phyloP scores from a whole-genome alignment of 2,797 vertebrate genomes.

The Chaenodraco wilsoni region DNA sequence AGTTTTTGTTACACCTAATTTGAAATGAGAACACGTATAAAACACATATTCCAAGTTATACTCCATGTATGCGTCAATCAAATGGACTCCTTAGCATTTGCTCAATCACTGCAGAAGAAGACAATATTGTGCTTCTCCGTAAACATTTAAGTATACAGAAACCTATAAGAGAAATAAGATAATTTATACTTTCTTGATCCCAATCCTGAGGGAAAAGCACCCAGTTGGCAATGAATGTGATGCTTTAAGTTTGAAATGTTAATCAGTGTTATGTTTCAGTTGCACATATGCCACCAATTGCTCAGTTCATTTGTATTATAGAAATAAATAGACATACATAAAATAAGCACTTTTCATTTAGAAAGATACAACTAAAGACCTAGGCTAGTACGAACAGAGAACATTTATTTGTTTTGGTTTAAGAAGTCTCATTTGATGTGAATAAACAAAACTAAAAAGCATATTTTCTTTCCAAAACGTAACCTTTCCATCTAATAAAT shows the following conservation, averaged over 20 bases:
- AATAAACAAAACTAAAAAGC: conserved; percentile 1
- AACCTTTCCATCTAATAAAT: not conserved
- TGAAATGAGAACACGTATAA: conserved; percentile 52
- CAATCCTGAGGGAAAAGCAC: not conserved
- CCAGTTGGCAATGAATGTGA: not conserved
- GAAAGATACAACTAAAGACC: too few relatives aligned
- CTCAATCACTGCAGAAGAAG: not conserved
- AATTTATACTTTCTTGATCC: too few relatives aligned
- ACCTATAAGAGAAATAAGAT: too few relatives aligned
- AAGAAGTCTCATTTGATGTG: not conserved
- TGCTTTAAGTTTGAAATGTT: not conserved
- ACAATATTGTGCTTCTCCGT: not conserved
- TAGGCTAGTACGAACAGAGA: too few relatives aligned
- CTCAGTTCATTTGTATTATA: not conserved
- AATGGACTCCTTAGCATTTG: conserved; percentile 9
- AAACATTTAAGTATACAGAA: not conserved
- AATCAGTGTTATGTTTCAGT: not conserved
- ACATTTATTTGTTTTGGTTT: not conserved
- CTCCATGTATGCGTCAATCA: conserved; percentile 44
- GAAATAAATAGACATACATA: not conserved
- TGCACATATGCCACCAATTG: not conserved
- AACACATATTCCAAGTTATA: conserved; percentile 37
- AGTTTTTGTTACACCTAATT: conserved; percentile 68
- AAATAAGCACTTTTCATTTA: not conserved
- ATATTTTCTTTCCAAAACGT: not conserved